Evolutionary conservation across 2,888 invertebrate species (phyloP).

Genomic region (Sphaeridia pumilis): DNA sequence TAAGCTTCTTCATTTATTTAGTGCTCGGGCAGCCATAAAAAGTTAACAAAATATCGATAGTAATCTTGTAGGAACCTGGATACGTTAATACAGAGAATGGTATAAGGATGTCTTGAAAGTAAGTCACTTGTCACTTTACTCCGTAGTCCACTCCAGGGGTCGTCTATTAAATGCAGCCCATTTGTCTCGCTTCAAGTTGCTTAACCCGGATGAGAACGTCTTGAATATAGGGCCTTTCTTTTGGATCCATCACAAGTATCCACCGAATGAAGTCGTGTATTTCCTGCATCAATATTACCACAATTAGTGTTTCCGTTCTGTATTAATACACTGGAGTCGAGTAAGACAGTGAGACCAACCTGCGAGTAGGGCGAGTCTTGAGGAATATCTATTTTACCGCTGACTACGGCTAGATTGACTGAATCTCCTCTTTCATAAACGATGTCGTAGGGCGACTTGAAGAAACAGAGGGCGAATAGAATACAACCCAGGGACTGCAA

Average conservation of each 20-base stretch:
- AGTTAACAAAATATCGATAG: too few species aligned
- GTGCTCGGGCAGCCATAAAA: too few species aligned
- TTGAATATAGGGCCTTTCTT: constrained; percentile 64
- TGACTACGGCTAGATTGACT: constrained; percentile 70
- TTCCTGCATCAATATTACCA: constrained; percentile 42
- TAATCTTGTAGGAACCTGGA: too few species aligned
- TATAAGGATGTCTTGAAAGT: too few species aligned
- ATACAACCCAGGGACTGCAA: constrained; percentile 69
- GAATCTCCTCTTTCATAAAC: constrained; percentile 76
- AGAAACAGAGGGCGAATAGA: constrained; percentile 71
- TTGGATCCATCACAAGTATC: constrained; percentile 61
- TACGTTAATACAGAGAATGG: too few species aligned
- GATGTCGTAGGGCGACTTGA: constrained; percentile 71
- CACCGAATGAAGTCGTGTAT: constrained; percentile 56
- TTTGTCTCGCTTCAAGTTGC: constrained; percentile 48
- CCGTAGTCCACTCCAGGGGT: too few species aligned
- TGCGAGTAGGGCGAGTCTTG: constrained; percentile 53
- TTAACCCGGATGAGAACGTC: constrained; percentile 54
- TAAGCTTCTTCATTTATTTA: too few species aligned
- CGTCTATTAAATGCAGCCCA: constrained; percentile 50
- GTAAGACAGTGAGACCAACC: too few species aligned
- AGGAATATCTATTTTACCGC: constrained; percentile 60
- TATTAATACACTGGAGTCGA: not conserved
- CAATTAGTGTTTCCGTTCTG: not conserved
- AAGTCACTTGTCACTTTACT: too few species aligned